Evolutionary conservation across 2,797 vertebrate species (phyloP).

Genomic region (Eulemur mongoz): DNA sequence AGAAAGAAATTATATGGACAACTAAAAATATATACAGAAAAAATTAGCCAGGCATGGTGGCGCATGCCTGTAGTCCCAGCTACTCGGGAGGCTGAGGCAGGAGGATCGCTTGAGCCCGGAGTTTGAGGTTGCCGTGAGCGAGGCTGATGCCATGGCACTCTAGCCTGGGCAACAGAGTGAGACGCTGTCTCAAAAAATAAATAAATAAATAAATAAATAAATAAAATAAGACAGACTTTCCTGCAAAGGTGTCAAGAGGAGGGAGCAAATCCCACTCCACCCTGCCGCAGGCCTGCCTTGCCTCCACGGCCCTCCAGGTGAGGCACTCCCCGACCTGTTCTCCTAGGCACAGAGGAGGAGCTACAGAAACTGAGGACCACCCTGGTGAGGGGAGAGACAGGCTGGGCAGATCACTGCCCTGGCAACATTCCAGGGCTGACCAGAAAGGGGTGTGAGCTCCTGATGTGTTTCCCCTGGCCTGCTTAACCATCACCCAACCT

Average conservation of each 20-base stretch:
- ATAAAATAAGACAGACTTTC: neutral
- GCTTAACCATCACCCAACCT: neutral
- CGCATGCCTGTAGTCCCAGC: no score
- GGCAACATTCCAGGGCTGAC: neutral
- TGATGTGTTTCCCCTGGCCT: neutral
- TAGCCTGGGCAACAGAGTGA: no score
- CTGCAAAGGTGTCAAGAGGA: neutral
- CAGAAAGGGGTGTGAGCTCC: neutral
- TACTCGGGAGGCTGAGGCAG: no score
- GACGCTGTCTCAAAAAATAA: no score
- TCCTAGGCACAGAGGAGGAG: neutral
- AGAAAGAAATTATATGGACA: no score
- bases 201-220: no score
- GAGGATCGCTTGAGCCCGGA: no score
- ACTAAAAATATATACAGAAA: no score
- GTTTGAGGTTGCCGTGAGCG: no score
- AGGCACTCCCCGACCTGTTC: fast-evolving
- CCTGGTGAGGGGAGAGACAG: neutral
- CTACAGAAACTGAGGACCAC: neutral
- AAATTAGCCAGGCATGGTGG: no score
- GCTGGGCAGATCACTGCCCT: neutral
- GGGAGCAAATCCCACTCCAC: neutral
- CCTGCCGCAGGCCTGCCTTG: neutral
- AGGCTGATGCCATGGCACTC: no score
- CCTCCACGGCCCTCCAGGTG: neutral